phyloP scores from a whole-genome alignment of 2,113 vertebrate species.

The Tiliqua scincoides region DNA sequence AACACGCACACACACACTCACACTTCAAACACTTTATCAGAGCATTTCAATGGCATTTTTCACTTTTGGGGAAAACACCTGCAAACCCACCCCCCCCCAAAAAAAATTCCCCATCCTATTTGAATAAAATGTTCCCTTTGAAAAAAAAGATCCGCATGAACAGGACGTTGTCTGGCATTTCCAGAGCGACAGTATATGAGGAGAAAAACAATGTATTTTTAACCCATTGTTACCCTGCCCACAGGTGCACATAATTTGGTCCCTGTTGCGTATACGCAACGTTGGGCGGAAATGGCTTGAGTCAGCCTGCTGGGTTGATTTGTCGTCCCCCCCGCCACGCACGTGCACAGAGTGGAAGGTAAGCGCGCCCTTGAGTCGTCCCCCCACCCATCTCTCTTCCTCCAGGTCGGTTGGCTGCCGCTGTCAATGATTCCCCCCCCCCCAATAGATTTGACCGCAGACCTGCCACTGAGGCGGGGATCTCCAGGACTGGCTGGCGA shows the following conservation, averaged over 20 bases:
- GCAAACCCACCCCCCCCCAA: too few species aligned
- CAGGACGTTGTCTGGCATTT: not conserved
- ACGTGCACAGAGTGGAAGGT: fast-evolving
- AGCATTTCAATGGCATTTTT: not conserved
- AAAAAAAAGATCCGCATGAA: not conserved
- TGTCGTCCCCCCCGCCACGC: too few species aligned
- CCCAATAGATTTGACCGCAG: not conserved
- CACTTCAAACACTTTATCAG: not conserved
- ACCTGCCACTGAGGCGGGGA: not conserved
- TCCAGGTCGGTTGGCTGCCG: fast-evolving
- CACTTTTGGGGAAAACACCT: not conserved
- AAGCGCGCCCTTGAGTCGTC: not conserved
- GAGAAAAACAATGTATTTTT: not conserved
- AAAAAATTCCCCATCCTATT: too few species aligned
- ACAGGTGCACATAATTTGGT: too few species aligned
- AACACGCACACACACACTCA: too few species aligned
- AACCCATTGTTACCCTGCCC: too few species aligned
- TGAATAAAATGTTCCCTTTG: not conserved
- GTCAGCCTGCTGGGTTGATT: too few species aligned
- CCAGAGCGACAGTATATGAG: not conserved
- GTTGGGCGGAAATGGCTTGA: too few species aligned
- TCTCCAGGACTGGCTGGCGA: not conserved
- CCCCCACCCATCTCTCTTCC: not conserved
- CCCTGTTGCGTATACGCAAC: too few species aligned
- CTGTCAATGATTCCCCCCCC: fast-evolving